A percentile compares a stretch with the other conserved stretches of the same genome.
Evolutionary conservation across 2,888 invertebrate genomes (phyloP).

Genomic region (Aphidoletes aphidimyza): DNA sequence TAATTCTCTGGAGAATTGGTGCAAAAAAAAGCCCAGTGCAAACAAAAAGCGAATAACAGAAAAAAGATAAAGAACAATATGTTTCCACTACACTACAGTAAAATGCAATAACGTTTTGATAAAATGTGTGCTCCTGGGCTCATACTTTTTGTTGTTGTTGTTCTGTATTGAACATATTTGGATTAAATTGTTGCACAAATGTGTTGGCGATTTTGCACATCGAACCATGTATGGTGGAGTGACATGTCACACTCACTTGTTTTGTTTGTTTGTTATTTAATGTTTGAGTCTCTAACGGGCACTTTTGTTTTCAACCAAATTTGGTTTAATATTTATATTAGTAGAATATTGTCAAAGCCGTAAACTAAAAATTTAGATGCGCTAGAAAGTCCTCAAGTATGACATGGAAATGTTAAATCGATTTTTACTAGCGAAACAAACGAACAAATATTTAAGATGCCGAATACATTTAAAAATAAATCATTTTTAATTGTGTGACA

Average conservation of each 20-base stretch:
- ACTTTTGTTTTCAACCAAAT: background rate
- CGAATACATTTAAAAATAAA: too few relatives aligned
- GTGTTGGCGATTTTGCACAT: background rate
- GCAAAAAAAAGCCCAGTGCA: background rate
- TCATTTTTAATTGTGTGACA: too few relatives aligned
- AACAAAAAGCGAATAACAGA: background rate
- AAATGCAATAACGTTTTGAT: background rate
- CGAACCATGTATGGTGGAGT: background rate
- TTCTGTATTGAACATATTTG: background rate
- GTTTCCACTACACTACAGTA: background rate
- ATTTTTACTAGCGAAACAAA: too few relatives aligned
- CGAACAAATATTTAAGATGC: too few relatives aligned
- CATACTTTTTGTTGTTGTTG: background rate
- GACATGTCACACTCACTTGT: background rate
- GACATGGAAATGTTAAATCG: too few relatives aligned
- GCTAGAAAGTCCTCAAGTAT: too few relatives aligned
- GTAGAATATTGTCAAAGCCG: too few relatives aligned
- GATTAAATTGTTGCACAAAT: too few relatives aligned
- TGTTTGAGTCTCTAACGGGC: background rate
- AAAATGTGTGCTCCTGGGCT: background rate
- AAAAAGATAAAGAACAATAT: background rate
- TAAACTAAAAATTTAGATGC: too few relatives aligned
- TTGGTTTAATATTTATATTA: background rate
- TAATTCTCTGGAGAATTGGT: background rate
- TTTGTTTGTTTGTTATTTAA: background rate